Evolutionary conservation across 2,888 invertebrate species (phyloP).

Genomic region (Papilio elwesi): DNA sequence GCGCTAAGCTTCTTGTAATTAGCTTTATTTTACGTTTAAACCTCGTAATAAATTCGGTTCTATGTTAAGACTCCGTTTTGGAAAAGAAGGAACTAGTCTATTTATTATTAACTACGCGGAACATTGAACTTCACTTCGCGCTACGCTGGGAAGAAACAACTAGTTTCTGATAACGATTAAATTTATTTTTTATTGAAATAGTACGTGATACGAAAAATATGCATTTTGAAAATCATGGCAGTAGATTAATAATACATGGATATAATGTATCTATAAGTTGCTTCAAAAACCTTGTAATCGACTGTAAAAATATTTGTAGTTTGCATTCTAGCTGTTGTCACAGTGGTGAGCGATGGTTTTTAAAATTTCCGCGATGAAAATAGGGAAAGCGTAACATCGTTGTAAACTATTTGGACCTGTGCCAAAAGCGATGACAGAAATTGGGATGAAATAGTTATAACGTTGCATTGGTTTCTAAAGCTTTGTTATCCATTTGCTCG

Average conservation of each 20-base stretch:
- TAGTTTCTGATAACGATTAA: not conserved
- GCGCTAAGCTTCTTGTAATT: too few species aligned
- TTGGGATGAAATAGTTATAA: slow-evolving; percentile 67
- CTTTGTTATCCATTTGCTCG: slow-evolving; percentile 17
- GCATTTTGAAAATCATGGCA: slow-evolving; percentile 32
- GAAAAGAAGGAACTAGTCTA: not conserved
- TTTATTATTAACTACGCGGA: not conserved
- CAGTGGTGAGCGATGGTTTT: slow-evolving; percentile 82
- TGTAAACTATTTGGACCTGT: slow-evolving; percentile 75
- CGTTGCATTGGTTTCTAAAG: slow-evolving; percentile 36
- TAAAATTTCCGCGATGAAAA: slow-evolving; percentile 83
- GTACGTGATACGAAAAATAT: not conserved
- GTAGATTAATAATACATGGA: slow-evolving; percentile 35
- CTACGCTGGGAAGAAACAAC: too few species aligned
- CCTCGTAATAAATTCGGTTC: too few species aligned
- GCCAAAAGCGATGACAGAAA: slow-evolving; percentile 80
- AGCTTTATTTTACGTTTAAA: too few species aligned
- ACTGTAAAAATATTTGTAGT: slow-evolving; percentile 80
- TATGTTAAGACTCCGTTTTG: too few species aligned
- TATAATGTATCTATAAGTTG: slow-evolving; percentile 40
- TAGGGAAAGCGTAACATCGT: slow-evolving; percentile 81
- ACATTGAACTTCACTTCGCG: not conserved
- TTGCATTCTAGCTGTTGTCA: slow-evolving; percentile 81
- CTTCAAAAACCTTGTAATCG: slow-evolving; percentile 70
- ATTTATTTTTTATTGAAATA: not conserved